phyloP scores from a whole-genome alignment of 2,797 vertebrate species.

The Chaenodraco wilsoni region DNA sequence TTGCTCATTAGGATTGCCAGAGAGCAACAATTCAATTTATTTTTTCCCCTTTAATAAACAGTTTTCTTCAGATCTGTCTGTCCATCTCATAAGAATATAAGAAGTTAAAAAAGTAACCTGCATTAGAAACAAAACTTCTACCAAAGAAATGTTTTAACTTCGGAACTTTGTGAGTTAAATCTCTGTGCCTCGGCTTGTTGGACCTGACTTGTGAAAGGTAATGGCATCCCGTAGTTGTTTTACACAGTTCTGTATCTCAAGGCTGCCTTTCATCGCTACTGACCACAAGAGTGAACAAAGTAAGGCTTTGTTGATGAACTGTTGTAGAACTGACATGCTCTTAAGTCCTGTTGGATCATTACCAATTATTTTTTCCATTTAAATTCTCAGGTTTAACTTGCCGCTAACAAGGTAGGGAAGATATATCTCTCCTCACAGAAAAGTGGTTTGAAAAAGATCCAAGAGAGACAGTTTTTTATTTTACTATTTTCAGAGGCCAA shows the following conservation, averaged over 20 bases:
- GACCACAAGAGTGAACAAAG: conserved; percentile 73
- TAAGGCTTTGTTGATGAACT: conserved; percentile 71
- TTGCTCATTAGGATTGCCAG: conserved; percentile 57
- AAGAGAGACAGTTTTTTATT: conserved; percentile 28
- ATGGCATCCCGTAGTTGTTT: conserved; percentile 74
- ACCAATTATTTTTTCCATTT: conserved; percentile 43
- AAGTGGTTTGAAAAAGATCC: conserved; percentile 26
- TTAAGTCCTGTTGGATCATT: conserved; percentile 60
- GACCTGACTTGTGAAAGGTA: conserved; percentile 68
- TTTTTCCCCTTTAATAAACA: conserved; percentile 8
- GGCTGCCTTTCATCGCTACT: conserved; percentile 73
- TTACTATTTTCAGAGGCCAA: conserved; percentile 13
- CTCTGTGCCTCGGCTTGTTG: conserved; percentile 59
- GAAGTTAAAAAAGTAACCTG: conserved; percentile 44
- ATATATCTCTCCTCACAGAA: conserved; percentile 25
- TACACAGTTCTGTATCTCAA: conserved; percentile 77
- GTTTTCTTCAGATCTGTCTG: conserved; percentile 20
- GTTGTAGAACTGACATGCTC: conserved; percentile 62
- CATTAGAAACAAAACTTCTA: conserved; percentile 24
- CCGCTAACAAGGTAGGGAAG: conserved; percentile 23
- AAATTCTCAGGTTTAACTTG: conserved; percentile 53
- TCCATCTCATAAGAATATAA: conserved; percentile 18
- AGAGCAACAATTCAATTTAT: conserved; percentile 35
- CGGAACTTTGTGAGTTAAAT: conserved; percentile 66
- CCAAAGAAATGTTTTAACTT: conserved; percentile 60